Evolutionary conservation across 2,888 invertebrate species (phyloP).

Genomic region (Drosophila longiperda): DNA sequence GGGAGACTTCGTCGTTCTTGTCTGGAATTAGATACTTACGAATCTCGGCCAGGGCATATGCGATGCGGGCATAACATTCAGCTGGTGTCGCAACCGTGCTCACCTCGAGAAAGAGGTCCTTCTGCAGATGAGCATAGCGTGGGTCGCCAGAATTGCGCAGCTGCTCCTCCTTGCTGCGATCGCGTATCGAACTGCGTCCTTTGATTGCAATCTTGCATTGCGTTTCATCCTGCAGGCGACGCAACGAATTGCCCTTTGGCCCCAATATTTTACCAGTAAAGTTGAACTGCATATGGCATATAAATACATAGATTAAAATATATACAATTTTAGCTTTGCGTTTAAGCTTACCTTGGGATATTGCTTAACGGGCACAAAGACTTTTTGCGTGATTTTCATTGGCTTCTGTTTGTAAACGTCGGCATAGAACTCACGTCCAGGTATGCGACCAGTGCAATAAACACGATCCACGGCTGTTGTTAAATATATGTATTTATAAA

Average conservation of each 20-base stretch:
- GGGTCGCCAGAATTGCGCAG: slow-evolving; percentile 92
- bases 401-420: slow-evolving; percentile 89
- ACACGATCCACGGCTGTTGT: slow-evolving; percentile 89
- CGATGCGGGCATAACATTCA: slow-evolving; percentile 91
- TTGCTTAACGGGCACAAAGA: slow-evolving; percentile 85
- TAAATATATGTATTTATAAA: not conserved
- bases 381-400: slow-evolving; percentile 83
- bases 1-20: slow-evolving; percentile 81
- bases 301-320: not conserved
- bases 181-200: slow-evolving; percentile 96
- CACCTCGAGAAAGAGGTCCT: slow-evolving; percentile 95
- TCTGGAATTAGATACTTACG: slow-evolving; percentile 82
- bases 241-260: slow-evolving; percentile 96
- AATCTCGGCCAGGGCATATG: slow-evolving; percentile 78
- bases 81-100: slow-evolving; percentile 94
- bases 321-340: no score
- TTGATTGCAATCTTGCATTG: slow-evolving; percentile 94
- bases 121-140: slow-evolving; percentile 93
- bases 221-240: slow-evolving; percentile 96
- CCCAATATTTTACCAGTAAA: slow-evolving; percentile 97
- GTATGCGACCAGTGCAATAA: slow-evolving; percentile 89
- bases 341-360: slow-evolving; percentile 77
- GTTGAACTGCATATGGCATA: slow-evolving; percentile 89
- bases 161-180: slow-evolving; percentile 92
- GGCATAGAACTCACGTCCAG: slow-evolving; percentile 89